Conservation (phyloP, 1,140 invertebrate species). For the Heliconius hermathena region DNA sequence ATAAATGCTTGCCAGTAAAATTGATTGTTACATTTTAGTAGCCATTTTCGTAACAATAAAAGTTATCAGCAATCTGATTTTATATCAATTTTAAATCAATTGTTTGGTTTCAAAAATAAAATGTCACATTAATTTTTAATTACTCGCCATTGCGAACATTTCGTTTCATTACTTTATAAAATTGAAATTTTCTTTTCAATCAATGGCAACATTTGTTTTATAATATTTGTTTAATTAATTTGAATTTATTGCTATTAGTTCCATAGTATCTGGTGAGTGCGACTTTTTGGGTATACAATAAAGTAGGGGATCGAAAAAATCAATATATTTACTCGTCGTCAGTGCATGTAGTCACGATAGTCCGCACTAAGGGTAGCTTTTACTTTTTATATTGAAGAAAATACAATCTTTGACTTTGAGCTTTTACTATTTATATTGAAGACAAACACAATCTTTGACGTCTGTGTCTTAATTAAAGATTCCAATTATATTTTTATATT, state of each 20-base stretch:
- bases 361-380: background rate
- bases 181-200: background rate
- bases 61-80: too few relatives aligned
- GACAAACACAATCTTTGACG: background rate
- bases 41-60: too few relatives aligned
- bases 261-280: background rate
- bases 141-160: background rate
- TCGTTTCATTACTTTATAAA: background rate
- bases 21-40: background rate
- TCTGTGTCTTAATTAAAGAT: background rate
- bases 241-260: background rate
- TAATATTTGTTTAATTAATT: background rate
- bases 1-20: background rate
- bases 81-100: too few relatives aligned
- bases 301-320: constrained; percentile 21
- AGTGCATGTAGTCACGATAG: constrained; percentile 19
- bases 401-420: background rate
- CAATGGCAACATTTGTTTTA: background rate
- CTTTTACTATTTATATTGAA: background rate
- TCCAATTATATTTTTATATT: background rate
- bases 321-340: constrained; percentile 18
- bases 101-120: background rate
- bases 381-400: background rate
- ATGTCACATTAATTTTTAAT: background rate
- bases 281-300: background rate